A percentile compares a stretch with the other conserved stretches of the same genome.
Evolutionary conservation across 2,888 invertebrate genomes (phyloP).

Genomic region (Lithophane semibrunnea): DNA sequence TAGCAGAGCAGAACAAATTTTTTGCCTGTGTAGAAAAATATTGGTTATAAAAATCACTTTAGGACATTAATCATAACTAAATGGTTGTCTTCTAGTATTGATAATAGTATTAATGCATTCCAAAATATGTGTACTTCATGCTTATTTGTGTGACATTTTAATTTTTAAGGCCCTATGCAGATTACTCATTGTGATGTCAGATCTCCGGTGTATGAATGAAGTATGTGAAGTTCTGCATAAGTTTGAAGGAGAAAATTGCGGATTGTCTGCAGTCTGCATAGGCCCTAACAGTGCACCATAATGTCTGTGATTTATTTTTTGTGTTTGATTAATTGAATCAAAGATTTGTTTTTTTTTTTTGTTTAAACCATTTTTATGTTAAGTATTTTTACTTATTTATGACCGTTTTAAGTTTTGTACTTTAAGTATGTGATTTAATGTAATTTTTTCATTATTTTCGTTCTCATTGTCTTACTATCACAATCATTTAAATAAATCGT

Average conservation of each 20-base stretch:
- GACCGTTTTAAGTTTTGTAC: constrained; percentile 36
- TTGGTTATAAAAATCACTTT: constrained; percentile 31
- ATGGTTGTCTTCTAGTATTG: constrained; percentile 49
- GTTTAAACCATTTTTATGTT: constrained; percentile 69
- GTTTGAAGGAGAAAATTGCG: background rate
- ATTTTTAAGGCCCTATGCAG: constrained; percentile 8
- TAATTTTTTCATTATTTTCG: constrained; percentile 32
- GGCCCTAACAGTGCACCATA: constrained; percentile 39
- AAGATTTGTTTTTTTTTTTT: constrained; percentile 28
- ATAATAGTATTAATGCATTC: constrained; percentile 63
- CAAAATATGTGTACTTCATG: constrained; percentile 54
- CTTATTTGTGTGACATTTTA: constrained; percentile 32
- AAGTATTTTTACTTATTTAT: constrained; percentile 57
- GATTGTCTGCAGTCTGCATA: constrained; percentile 11
- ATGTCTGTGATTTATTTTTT: constrained; percentile 68
- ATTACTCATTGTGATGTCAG: background rate
- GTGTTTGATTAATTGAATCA: constrained; percentile 17
- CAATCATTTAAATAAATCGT: constrained; percentile 63
- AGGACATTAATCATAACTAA: constrained; percentile 21
- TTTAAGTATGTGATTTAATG: constrained; percentile 54
- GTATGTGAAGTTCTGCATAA: background rate
- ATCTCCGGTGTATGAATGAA: background rate
- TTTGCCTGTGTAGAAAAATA: constrained; percentile 30
- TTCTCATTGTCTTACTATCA: constrained; percentile 36
- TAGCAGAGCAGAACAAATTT: constrained; percentile 30